Evolutionary conservation across 2,888 invertebrate genomes (phyloP), one percentile per base, ranked within the genome.

Genomic region (Dynastes tityus): DNA sequence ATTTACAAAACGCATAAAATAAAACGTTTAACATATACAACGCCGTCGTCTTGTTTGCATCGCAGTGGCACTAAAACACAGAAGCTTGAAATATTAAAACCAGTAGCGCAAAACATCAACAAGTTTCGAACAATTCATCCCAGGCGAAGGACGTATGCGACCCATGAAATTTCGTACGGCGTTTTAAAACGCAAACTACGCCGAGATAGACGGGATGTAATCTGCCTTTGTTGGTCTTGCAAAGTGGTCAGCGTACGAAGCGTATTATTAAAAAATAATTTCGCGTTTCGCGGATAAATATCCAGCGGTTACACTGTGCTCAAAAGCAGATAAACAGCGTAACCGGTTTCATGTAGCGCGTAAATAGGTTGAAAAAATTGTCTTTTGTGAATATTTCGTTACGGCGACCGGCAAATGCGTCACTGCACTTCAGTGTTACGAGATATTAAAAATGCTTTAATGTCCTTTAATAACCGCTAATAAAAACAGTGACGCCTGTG

Each of bases 1-100:
- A 67, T 67, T 49, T 67, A 67, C 11, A 49, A 49, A 49, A 16
- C 22, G 45, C 45, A 67, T 27, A 67, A 67, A 67, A 63, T 13
- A 29, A 63, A 63, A 45, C 45, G 63, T 32, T 63, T 32, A 9
- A 63, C 32, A 32, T 63, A 63, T 29, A 63, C 27, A 63, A 49
- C 45, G 5, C 16, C 16, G 4, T 22, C 16, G 22, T 22, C 67
- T 67, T 67, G 45, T 67, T 67, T 49, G 16, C 67, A 67, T 67
- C 11, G 49, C 49, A 49, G 27, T 27, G 16, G 45, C 61, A 67
- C 45, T 67, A 67, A 67, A 67, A 67, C 45, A 67, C 45, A 67
- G 45, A 13, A 45, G 49, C 45, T 67, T 67, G 67, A 67, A 67
- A 67, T 67, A 67, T 67, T 67, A 67, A 67, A 67, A 49, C 49